phyloP scores from a whole-genome alignment of 2,113 vertebrate genomes.

The Neogale vison region DNA sequence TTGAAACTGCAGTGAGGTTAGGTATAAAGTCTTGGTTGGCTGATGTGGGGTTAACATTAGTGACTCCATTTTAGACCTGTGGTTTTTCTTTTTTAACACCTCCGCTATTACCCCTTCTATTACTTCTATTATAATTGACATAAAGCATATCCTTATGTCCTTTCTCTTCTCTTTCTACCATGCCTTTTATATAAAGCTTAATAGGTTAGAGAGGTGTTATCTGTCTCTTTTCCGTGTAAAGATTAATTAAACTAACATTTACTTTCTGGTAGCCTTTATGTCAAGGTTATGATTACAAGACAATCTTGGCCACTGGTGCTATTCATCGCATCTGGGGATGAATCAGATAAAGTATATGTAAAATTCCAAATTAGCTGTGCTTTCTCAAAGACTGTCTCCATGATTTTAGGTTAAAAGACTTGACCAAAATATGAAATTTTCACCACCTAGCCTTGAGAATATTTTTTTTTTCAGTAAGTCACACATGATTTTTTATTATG shows the following conservation, averaged over 20 bases:
- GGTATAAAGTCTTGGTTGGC: neutral
- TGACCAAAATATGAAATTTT: neutral
- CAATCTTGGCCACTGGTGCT: neutral
- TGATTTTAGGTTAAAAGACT: neutral
- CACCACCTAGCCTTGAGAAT: neutral
- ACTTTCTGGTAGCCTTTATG: neutral
- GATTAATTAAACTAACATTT: constrained; percentile 12
- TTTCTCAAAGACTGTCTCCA: neutral
- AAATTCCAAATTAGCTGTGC: neutral
- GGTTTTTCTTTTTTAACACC: neutral
- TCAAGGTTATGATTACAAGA: constrained; percentile 1
- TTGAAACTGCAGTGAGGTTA: neutral
- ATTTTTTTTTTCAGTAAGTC: neutral
- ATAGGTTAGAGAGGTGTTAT: neutral
- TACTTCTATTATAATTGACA: neutral
- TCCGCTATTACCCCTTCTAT: neutral
- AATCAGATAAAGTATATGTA: neutral
- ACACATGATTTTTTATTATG: neutral
- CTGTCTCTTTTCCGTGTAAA: neutral
- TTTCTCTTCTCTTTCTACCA: neutral
- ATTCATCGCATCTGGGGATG: neutral
- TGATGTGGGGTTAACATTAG: neutral
- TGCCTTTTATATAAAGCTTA: neutral
- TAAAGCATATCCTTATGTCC: neutral
- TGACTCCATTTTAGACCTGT: neutral